Base-by-base conservation (phyloP, 2,797 vertebrate genomes). In the Fistularia commersonii region DNA sequence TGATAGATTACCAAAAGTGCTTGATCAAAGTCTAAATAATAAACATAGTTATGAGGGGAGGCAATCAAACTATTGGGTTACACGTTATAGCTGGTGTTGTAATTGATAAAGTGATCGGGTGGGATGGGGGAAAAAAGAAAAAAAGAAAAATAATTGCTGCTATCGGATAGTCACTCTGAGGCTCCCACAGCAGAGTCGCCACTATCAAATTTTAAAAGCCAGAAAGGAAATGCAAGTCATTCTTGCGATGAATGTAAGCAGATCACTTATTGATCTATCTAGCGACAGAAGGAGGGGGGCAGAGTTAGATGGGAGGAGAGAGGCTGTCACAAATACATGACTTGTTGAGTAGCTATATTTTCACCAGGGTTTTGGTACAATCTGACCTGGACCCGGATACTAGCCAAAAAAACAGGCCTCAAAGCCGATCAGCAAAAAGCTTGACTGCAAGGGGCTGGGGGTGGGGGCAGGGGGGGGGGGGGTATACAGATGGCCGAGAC, bases 151-250 rank as follows among this genome's bases (percentile, higher is more conserved):
- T 45, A n/a, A 34, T 23, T 4, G 2, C 23, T 23, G 23, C 23
- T 23, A 2, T 8, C 12, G 11, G 31, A 46, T n/a, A 32, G 32
- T 10, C 36, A 62, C 57, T 75, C 53, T 54, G 67, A 66, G 45
- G 43, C 57, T 68, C 54, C 35, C 45, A 14, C 38, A 40, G 45
- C 49, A 45, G 38, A 56, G 32, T 49, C 62, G 52, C 53, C 41
- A 3, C 44, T 52, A 77, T 69, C 65, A 69, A 77, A 76, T 81
- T 76, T 64, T n/a, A 2, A 15, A 14, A 8, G 2, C 23, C 23
- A 11, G 56, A 64, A 61, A 58, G 48, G 54, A 68, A 79, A 41
- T 72, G 59, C 54, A 70, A 77, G 76, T 76, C 68, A 80, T 72
- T 62, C 54, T 52, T 54, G 51, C 46, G 39, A 43, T 65, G 51